A percentile compares a stretch with the other conserved stretches of the same genome.
phyloP scores from a whole-genome alignment of 2,797 vertebrate species.

The Premnoplex brunnescens region DNA sequence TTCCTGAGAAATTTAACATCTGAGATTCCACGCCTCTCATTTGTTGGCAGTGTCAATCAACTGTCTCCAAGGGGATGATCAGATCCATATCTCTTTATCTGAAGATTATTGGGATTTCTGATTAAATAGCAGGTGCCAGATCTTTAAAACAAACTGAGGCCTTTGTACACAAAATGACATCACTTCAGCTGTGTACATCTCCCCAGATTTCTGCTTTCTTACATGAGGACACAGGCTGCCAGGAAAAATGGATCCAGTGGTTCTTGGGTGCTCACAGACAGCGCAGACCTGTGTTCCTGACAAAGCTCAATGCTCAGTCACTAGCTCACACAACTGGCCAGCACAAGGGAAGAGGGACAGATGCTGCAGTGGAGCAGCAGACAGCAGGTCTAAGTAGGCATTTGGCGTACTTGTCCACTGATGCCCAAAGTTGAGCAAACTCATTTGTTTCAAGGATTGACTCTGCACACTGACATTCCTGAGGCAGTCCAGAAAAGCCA shows the following conservation, averaged over 20 bases:
- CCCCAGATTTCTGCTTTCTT: background rate
- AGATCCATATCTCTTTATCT: background rate
- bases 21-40: background rate
- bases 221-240: background rate
- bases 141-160: background rate
- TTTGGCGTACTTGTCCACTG: background rate
- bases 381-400: background rate
- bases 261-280: background rate
- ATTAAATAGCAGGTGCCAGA: background rate
- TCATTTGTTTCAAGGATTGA: background rate
- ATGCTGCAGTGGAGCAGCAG: background rate
- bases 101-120: background rate
- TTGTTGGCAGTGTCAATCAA: background rate
- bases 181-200: rapidly evolving
- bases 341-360: background rate
- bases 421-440: background rate
- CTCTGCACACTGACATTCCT: background rate
- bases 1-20: constrained; percentile 5
- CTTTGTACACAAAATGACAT: background rate
- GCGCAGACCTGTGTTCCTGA: rapidly evolving
- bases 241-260: background rate
- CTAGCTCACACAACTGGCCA: background rate
- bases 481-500: background rate
- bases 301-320: background rate
- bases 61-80: background rate